A percentile compares a stretch with the other conserved stretches of the same genome.
Conservation (phyloP, 2,113 vertebrate species). For the Struthidea cinerea region DNA sequence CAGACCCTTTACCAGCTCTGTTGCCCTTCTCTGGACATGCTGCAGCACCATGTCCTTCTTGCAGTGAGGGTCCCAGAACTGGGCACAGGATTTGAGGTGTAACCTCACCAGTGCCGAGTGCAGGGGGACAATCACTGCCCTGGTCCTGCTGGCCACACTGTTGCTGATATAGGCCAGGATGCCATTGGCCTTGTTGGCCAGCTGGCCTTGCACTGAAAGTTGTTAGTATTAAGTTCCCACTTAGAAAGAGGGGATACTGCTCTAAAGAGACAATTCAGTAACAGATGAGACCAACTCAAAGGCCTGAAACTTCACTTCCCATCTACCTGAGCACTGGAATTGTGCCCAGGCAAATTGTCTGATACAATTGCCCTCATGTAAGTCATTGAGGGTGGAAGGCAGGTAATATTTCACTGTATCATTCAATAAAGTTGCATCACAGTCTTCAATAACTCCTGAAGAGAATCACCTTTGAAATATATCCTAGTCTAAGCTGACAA, state of each 20-base stretch:
- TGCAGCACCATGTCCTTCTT: neutral
- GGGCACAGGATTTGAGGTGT: neutral
- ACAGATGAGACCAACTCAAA: neutral
- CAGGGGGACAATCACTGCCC: neutral
- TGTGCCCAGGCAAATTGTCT: neutral
- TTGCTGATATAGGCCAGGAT: neutral
- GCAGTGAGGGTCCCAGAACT: neutral
- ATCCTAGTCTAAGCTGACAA: neutral
- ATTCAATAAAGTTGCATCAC: neutral
- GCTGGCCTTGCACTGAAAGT: neutral
- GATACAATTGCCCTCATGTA: neutral
- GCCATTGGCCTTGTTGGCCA: neutral
- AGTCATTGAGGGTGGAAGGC: neutral
- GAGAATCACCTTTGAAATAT: neutral
- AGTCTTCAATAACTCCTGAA: constrained; percentile 22
- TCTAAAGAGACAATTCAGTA: neutral
- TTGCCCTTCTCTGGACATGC: neutral
- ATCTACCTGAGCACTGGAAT: neutral
- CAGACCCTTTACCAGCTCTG: neutral
- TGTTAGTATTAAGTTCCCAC: neutral
- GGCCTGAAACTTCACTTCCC: neutral
- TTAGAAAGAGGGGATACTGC: neutral
- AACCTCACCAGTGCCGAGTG: neutral
- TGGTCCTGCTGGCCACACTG: neutral
- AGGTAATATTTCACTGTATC: neutral